Conservation (phyloP, 2,113 vertebrate genomes). For the Budorcas taxicolor region DNA sequence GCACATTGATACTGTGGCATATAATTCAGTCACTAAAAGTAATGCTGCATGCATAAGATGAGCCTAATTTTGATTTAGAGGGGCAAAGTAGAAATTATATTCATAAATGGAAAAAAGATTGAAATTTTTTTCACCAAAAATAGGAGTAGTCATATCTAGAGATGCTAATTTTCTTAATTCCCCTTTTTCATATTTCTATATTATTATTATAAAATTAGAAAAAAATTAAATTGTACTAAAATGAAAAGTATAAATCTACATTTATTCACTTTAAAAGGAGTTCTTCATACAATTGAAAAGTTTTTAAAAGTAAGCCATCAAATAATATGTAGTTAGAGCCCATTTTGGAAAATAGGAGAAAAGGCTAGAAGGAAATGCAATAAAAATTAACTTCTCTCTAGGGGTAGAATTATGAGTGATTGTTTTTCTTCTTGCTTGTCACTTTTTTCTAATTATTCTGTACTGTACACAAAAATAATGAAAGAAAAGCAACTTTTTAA, state of each 20-base stretch:
- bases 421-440: background rate
- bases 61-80: background rate
- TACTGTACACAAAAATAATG: background rate
- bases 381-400: background rate
- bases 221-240: conserved; percentile 1
- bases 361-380: background rate
- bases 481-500: background rate
- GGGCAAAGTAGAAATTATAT: background rate
- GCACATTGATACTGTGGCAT: background rate
- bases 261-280: background rate
- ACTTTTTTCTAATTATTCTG: background rate
- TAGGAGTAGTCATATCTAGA: background rate
- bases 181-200: background rate
- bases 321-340: background rate
- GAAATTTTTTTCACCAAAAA: background rate
- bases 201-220: background rate
- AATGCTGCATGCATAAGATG: background rate
- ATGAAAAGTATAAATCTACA: background rate
- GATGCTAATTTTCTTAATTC: conserved; percentile 17
- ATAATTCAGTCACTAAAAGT: background rate
- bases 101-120: background rate
- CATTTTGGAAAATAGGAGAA: background rate
- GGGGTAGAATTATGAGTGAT: background rate
- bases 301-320: background rate
- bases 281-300: background rate